phyloP scores from a whole-genome alignment of 2,797 vertebrate species.

The Leptodactylus fallax region DNA sequence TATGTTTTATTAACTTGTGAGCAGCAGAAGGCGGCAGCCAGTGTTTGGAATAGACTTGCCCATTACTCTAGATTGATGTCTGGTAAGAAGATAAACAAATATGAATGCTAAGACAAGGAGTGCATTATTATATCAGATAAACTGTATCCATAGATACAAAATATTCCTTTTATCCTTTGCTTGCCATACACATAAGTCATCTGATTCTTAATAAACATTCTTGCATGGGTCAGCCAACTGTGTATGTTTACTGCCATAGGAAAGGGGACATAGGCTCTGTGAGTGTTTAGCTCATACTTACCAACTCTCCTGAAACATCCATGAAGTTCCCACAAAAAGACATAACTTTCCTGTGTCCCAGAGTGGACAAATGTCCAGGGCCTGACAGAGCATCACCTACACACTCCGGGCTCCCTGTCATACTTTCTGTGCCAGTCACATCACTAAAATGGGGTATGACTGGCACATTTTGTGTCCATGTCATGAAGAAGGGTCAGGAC shows the following conservation, averaged over 20 bases:
- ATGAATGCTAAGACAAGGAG: not conserved
- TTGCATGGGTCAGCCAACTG: not conserved
- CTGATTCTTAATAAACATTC: not conserved
- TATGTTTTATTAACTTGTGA: constrained; percentile 18
- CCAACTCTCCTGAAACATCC: too few species aligned
- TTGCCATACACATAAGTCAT: not conserved
- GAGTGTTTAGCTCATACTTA: not conserved
- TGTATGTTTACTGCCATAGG: not conserved
- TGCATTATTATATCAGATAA: not conserved
- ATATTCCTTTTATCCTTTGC: not conserved
- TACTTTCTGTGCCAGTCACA: too few species aligned
- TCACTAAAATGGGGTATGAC: too few species aligned
- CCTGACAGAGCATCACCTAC: too few species aligned
- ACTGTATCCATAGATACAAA: not conserved
- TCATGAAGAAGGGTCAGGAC: too few species aligned
- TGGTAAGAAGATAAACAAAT: not conserved
- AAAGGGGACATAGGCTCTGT: not conserved
- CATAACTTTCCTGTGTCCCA: too few species aligned
- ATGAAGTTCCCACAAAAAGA: too few species aligned
- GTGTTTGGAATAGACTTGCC: not conserved
- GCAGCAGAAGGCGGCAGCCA: not conserved
- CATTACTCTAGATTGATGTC: not conserved
- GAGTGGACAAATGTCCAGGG: too few species aligned
- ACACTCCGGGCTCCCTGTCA: too few species aligned
- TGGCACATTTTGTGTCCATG: too few species aligned